Percentiles rank a stretch among this genome's conserved stretches.
phyloP scores from a whole-genome alignment of 2,888 invertebrate species.

The Matsumyia berberina region DNA sequence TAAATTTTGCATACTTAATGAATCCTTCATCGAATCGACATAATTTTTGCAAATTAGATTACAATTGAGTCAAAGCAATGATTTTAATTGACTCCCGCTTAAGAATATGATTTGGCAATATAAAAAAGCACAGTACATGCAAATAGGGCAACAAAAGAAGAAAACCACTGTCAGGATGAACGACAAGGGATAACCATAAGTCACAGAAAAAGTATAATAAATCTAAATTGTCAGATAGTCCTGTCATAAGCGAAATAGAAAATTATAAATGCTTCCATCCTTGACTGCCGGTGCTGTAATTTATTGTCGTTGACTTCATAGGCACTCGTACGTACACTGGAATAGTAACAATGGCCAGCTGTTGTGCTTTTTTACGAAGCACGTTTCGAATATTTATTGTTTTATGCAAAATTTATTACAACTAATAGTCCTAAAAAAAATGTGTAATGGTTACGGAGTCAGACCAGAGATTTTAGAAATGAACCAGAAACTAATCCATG shows the following conservation, averaged over 20 bases:
- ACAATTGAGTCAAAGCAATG: constrained; percentile 27
- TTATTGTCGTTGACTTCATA: constrained; percentile 17
- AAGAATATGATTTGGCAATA: constrained; percentile 25
- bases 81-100: constrained; percentile 26
- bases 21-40: background rate
- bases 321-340: background rate
- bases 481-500: background rate
- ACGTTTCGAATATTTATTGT: constrained; percentile 9
- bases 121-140: background rate
- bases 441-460: background rate
- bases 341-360: background rate
- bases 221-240: constrained; percentile 50
- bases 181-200: background rate
- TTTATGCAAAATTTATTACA: background rate
- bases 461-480: background rate
- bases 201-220: constrained; percentile 22
- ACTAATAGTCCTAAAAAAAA: background rate
- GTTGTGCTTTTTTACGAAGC: background rate
- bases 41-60: constrained; percentile 4
- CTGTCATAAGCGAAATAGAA: constrained; percentile 37
- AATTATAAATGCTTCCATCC: constrained; percentile 43
- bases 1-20: background rate
- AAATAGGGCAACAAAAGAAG: background rate
- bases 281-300: constrained; percentile 19
- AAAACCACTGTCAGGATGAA: no score